These are phyloP conservation scores for Julus scanicus DNA, from an alignment of 2,888 invertebrate species.

Conservation along the genomic window DNA sequence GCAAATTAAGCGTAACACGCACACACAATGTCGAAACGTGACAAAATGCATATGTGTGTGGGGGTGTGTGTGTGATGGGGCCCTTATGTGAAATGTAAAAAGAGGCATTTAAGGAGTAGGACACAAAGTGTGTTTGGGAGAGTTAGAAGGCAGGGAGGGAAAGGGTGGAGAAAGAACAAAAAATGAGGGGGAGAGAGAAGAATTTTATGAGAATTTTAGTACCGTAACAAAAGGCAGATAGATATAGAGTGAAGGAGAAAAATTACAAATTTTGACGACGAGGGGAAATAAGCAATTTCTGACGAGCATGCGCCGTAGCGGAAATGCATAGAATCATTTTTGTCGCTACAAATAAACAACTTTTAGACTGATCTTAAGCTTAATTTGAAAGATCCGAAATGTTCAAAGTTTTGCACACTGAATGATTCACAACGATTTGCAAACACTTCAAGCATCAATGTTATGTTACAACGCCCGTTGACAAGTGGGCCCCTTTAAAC, in stretches of 20 bases:
- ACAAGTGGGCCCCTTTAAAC: too few relatives aligned
- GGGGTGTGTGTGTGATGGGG: constrained; percentile 1
- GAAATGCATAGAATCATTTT: background rate
- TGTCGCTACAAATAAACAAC: too few relatives aligned
- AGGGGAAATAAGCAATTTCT: constrained; percentile 33
- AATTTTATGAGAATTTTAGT: constrained; percentile 40
- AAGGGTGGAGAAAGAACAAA: constrained; percentile 4
- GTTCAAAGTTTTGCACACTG: too few relatives aligned
- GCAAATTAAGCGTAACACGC: background rate
- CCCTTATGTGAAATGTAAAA: constrained; percentile 16
- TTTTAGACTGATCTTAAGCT: too few relatives aligned
- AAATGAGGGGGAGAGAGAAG: background rate
- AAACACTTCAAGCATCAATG: too few relatives aligned
- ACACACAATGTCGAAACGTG: background rate
- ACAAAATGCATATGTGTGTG: background rate
- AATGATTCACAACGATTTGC: too few relatives aligned
- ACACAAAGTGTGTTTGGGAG: background rate
- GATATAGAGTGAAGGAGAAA: background rate
- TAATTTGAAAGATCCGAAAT: too few relatives aligned
- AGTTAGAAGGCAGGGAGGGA: background rate
- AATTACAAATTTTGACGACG: constrained; percentile 27
- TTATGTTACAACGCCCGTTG: too few relatives aligned
- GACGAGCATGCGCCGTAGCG: background rate
- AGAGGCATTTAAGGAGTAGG: constrained; percentile 17
- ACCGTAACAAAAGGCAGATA: constrained; percentile 28